Percentiles rank a stretch among this genome's conserved stretches.
Evolutionary conservation across 2,888 invertebrate genomes (phyloP).

Genomic region (Monoplex corrugatus): DNA sequence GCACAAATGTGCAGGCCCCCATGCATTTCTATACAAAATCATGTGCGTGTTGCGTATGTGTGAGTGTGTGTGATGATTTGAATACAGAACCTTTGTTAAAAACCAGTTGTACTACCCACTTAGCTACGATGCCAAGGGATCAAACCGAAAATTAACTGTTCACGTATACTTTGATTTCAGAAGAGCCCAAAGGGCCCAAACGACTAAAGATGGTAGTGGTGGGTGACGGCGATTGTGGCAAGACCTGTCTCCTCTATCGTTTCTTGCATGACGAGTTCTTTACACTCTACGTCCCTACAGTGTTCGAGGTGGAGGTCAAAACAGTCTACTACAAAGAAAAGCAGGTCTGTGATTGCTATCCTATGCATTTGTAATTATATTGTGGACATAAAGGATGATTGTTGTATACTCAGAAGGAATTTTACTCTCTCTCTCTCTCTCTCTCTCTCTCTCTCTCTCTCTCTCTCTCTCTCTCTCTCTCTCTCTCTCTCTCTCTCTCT

Average conservation of each 20-base stretch:
- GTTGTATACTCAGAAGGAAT: too few species aligned
- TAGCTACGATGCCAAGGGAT: neutral
- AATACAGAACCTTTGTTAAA: neutral
- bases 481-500: too few species aligned
- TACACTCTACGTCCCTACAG: conserved; percentile 50
- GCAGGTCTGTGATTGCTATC: too few species aligned
- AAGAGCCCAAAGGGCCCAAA: neutral
- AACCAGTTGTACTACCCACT: neutral
- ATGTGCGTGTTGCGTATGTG: too few species aligned
- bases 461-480: too few species aligned
- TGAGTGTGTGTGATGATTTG: neutral
- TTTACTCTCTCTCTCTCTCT: too few species aligned
- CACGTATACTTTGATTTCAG: neutral
- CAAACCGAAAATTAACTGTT: neutral
- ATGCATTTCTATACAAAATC: too few species aligned
- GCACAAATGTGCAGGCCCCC: too few species aligned
- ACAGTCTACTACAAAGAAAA: conserved; percentile 47
- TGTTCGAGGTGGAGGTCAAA: conserved; percentile 49
- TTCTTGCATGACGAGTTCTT: conserved; percentile 47
- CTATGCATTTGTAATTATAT: too few species aligned
- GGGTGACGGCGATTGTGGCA: conserved; percentile 59
- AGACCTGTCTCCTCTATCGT: conserved; percentile 57
- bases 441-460: too few species aligned
- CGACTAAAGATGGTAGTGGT: conserved; percentile 57
- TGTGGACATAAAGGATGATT: too few species aligned